A percentile compares a stretch with the other conserved stretches of the same genome.
Conservation (phyloP, 2,113 vertebrate genomes). For the Felis catus region DNA sequence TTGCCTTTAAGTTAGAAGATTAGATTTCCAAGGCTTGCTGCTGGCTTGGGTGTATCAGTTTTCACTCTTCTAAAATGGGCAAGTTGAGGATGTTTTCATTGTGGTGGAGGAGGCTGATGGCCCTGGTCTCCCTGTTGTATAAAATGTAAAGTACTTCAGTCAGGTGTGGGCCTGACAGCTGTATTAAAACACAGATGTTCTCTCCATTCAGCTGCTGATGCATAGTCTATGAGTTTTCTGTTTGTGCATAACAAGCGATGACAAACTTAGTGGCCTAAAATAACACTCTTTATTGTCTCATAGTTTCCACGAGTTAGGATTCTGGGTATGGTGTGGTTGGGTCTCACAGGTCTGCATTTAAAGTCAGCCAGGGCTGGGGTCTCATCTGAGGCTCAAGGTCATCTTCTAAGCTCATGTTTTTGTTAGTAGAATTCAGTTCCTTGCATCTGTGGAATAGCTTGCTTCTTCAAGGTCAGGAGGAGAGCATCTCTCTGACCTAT, state of each 20-base stretch:
- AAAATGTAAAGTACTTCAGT: neutral
- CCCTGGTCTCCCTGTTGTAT: neutral
- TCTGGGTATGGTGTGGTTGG: neutral
- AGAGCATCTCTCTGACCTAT: neutral
- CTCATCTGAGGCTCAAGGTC: neutral
- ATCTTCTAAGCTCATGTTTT: neutral
- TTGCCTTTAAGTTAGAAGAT: constrained; percentile 53
- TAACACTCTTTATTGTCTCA: neutral
- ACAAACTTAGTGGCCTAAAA: neutral
- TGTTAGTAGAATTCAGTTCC: neutral
- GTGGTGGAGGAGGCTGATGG: neutral
- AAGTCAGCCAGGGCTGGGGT: neutral
- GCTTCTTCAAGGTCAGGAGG: neutral
- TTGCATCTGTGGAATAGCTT: neutral
- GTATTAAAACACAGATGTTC: neutral
- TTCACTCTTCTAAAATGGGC: neutral
- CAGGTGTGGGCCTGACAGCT: neutral
- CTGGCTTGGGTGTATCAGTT: neutral
- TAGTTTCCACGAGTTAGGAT: neutral
- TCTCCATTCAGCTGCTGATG: neutral
- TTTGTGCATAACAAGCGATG: neutral
- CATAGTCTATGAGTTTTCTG: neutral
- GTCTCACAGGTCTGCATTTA: neutral
- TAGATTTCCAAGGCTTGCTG: neutral
- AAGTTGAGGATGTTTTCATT: neutral